phyloP scores from a whole-genome alignment of 2,113 vertebrate species.

The Pollimyrus isidori region DNA sequence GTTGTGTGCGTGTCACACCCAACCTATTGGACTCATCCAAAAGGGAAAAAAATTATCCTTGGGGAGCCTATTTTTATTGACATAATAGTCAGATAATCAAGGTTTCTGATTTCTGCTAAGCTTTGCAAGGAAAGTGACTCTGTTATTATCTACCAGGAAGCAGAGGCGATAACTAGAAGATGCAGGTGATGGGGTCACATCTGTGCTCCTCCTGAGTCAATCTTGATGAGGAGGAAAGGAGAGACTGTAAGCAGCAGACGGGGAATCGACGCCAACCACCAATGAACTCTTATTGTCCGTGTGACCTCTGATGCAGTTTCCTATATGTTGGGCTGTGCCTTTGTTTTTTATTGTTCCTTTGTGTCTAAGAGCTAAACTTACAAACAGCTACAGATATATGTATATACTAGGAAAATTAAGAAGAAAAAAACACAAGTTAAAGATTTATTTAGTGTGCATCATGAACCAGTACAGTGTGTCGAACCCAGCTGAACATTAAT shows the following conservation, averaged over 20 bases:
- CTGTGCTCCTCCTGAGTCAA: background rate
- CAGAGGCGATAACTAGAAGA: background rate
- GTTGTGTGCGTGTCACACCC: background rate
- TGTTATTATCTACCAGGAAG: background rate
- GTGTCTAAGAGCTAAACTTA: constrained; percentile 33
- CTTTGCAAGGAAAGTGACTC: background rate
- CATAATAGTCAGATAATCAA: background rate
- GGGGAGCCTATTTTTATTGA: background rate
- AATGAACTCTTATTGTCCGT: constrained; percentile 26
- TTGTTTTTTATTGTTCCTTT: constrained; percentile 31
- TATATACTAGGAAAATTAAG: background rate
- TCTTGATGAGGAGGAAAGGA: background rate
- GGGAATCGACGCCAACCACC: background rate
- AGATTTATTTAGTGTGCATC: background rate
- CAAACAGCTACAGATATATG: constrained; percentile 33
- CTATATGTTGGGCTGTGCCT: constrained; percentile 25
- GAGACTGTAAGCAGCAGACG: background rate
- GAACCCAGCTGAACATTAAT: constrained; percentile 26
- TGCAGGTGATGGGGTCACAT: background rate
- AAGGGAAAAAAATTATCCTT: background rate
- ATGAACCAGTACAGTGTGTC: background rate
- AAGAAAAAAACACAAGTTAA: background rate
- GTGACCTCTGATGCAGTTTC: background rate
- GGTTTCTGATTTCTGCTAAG: background rate
- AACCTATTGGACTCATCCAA: background rate